Evolutionary conservation across 2,113 vertebrate species (phyloP).

Genomic region (Bettongia penicillata): DNA sequence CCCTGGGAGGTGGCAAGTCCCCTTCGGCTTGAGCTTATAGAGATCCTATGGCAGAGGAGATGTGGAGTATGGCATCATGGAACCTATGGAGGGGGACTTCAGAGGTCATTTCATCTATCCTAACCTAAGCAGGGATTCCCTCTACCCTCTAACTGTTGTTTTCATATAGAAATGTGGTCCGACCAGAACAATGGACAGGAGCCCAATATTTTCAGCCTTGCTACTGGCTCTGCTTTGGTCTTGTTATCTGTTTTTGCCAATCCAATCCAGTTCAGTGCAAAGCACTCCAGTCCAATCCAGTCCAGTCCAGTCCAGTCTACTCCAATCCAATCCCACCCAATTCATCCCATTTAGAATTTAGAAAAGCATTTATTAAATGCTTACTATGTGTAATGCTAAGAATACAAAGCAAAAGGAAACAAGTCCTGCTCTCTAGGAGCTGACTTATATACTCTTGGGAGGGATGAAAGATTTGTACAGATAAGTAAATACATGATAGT

Average conservation of each 20-base stretch:
- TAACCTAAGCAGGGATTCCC: background rate
- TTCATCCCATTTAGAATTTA: background rate
- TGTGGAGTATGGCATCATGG: background rate
- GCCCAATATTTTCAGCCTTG: background rate
- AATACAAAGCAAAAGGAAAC: background rate
- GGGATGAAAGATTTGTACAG: background rate
- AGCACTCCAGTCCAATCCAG: background rate
- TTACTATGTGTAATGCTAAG: background rate
- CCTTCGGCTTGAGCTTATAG: background rate
- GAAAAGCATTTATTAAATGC: background rate
- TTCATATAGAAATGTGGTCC: background rate
- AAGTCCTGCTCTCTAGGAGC: too few species aligned
- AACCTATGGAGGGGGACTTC: background rate
- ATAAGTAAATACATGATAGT: background rate
- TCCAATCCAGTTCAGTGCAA: background rate
- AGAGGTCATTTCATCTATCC: background rate
- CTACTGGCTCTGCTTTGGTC: background rate
- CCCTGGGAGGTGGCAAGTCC: background rate
- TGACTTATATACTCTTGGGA: background rate
- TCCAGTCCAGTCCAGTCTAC: background rate
- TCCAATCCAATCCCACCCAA: background rate
- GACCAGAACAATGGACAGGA: background rate
- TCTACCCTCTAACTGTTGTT: background rate
- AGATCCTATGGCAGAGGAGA: background rate
- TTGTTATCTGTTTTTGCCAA: background rate